These are phyloP conservation scores for Sussaba pulchella DNA, from an alignment of 2,888 invertebrate genomes.

Conservation along the genomic window DNA sequence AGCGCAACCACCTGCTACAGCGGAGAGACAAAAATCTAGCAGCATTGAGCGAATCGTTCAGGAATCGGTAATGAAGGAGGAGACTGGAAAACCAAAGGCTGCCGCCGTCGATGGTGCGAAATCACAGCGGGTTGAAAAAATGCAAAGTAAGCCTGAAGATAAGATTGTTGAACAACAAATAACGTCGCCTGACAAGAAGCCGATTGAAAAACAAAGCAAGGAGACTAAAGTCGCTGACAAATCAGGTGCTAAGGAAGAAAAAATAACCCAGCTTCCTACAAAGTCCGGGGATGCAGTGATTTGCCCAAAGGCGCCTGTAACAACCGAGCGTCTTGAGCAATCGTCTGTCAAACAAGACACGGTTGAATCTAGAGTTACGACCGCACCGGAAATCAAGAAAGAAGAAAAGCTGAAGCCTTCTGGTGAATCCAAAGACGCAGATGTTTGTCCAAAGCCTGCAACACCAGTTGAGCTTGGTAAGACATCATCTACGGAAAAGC, in stretches of 20 bases:
- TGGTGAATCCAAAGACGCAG: background rate
- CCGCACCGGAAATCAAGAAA: background rate
- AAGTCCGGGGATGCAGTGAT: slow-evolving; percentile 1
- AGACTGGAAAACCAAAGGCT: slow-evolving; percentile 26
- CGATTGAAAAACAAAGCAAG: background rate
- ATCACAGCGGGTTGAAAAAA: slow-evolving; percentile 68
- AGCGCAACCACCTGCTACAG: slow-evolving; percentile 64
- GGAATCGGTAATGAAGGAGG: slow-evolving; percentile 76
- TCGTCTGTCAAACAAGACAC: background rate
- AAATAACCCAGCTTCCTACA: background rate
- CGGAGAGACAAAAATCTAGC: slow-evolving; percentile 58
- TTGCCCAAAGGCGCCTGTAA: background rate
- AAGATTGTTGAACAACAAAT: slow-evolving; percentile 14
- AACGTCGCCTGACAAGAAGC: slow-evolving; percentile 1
- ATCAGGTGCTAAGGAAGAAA: background rate
- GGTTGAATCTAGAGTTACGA: background rate
- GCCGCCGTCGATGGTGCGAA: slow-evolving; percentile 52
- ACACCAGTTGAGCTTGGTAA: background rate
- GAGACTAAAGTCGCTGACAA: slow-evolving; percentile 7
- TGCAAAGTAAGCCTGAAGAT: slow-evolving; percentile 35
- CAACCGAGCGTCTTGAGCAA: background rate
- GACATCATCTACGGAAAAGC: background rate
- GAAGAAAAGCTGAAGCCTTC: background rate
- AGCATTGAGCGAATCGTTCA: slow-evolving; percentile 77
- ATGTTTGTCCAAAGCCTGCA: background rate